A percentile compares a stretch with the other conserved stretches of the same genome.
Evolutionary conservation across 2,797 vertebrate species (phyloP).

Genomic region (Triplophysa bombifrons): DNA sequence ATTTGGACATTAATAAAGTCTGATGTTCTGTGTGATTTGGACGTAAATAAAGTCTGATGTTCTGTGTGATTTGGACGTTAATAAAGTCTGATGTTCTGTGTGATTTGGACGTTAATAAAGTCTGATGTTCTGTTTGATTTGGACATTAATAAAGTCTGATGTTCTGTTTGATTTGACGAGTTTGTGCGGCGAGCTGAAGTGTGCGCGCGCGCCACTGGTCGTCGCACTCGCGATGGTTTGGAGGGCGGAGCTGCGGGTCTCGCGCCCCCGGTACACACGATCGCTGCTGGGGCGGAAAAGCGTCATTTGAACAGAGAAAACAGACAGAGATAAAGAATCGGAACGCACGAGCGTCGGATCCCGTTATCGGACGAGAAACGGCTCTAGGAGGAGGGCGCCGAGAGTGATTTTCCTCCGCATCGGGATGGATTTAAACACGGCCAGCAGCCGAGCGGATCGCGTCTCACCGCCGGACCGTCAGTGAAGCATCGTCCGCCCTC

Average conservation of each 20-base stretch:
- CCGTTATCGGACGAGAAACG: constrained; percentile 7
- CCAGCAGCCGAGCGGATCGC: not conserved
- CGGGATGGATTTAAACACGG: constrained; percentile 29
- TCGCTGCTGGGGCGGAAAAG: constrained; percentile 53
- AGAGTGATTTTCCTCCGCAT: not conserved
- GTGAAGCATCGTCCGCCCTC: constrained; percentile 25
- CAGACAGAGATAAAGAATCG: constrained; percentile 1
- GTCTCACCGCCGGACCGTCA: constrained; percentile 16
- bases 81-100: too few relatives aligned
- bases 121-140: too few relatives aligned
- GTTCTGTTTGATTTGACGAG: too few relatives aligned
- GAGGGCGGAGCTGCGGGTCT: constrained; percentile 54
- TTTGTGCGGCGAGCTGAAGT: not conserved
- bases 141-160: too few relatives aligned
- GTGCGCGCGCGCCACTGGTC: constrained; percentile 11
- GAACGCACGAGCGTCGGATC: constrained; percentile 14
- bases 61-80: too few relatives aligned
- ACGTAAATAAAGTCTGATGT: too few relatives aligned
- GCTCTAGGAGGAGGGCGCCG: not conserved
- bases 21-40: too few relatives aligned
- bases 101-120: too few relatives aligned
- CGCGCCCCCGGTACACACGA: constrained; percentile 40
- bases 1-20: too few relatives aligned
- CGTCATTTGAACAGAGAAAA: constrained; percentile 52
- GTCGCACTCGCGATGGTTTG: constrained; percentile 27